A percentile compares a stretch with the other conserved stretches of the same genome.
phyloP scores from a whole-genome alignment of 1,140 invertebrate genomes.

The Bombus sibiricus region DNA sequence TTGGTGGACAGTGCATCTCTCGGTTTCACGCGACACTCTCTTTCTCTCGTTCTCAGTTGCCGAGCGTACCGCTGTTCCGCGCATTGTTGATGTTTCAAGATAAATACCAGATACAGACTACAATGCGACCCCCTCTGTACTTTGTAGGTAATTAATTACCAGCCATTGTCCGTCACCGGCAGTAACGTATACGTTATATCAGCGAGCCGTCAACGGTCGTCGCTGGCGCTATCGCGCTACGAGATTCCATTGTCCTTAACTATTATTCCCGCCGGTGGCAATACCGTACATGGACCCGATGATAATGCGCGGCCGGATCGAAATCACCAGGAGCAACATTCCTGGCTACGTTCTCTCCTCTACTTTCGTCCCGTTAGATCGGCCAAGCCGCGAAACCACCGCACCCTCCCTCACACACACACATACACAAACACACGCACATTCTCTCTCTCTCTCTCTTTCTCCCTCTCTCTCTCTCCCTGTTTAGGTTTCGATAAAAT shows the following conservation, averaged over 20 bases:
- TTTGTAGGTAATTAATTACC: constrained; percentile 80
- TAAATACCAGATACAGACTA: constrained; percentile 77
- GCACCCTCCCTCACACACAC: not conserved
- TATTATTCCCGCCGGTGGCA: constrained; percentile 68
- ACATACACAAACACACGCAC: not conserved
- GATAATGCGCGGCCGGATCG: constrained; percentile 58
- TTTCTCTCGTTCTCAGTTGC: constrained; percentile 15
- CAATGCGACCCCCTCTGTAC: constrained; percentile 74
- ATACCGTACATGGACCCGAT: constrained; percentile 58
- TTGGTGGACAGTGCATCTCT: not conserved
- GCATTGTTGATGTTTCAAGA: constrained; percentile 78
- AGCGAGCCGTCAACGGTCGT: constrained; percentile 72
- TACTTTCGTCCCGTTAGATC: constrained; percentile 37
- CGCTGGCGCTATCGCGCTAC: constrained; percentile 68
- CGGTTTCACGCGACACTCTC: constrained; percentile 30
- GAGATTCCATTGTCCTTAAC: constrained; percentile 75
- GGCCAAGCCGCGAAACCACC: not conserved
- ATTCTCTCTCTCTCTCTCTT: too few relatives aligned
- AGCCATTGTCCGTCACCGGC: constrained; percentile 76
- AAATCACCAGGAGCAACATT: constrained; percentile 57
- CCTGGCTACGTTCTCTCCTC: constrained; percentile 33
- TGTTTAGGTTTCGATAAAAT: constrained; percentile 37
- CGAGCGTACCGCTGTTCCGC: constrained; percentile 54
- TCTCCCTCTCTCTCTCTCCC: not conserved
- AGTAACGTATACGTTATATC: constrained; percentile 78